Percentiles rank a stretch among this genome's conserved stretches.
phyloP scores from a whole-genome alignment of 2,888 invertebrate genomes.

The Ophioninae sp. region DNA sequence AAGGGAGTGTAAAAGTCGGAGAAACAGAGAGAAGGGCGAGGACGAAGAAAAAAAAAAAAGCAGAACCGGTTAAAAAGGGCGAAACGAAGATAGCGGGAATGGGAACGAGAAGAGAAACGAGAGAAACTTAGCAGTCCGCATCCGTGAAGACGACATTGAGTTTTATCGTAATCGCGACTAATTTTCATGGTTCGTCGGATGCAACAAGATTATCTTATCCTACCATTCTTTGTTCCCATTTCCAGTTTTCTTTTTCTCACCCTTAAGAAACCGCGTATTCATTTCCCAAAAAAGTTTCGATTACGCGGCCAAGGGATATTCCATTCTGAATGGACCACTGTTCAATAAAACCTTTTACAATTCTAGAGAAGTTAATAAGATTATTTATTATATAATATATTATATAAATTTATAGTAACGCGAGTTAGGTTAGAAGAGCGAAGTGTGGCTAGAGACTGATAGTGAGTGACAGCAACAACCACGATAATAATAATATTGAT shows the following conservation, averaged over 20 bases:
- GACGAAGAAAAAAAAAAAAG: slow-evolving; percentile 17
- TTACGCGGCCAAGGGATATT: neutral
- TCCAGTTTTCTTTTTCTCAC: slow-evolving; percentile 5
- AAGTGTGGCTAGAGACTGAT: no score
- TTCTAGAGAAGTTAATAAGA: neutral
- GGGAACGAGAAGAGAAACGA: slow-evolving; percentile 33
- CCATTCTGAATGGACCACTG: neutral
- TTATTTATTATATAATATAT: neutral
- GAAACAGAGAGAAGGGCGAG: neutral
- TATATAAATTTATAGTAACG: no score
- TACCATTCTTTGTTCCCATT: slow-evolving; percentile 3
- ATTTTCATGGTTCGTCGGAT: slow-evolving; percentile 51
- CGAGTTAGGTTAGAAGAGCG: no score
- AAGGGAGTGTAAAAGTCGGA: neutral
- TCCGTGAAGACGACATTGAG: slow-evolving; percentile 23
- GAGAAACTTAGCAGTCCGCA: slow-evolving; percentile 21
- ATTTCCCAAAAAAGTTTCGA: slow-evolving; percentile 2
- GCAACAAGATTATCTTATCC: slow-evolving; percentile 30
- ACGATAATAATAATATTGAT: neutral
- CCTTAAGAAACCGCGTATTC: slow-evolving; percentile 6
- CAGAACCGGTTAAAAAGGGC: neutral
- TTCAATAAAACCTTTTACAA: neutral
- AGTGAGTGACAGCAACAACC: slow-evolving; percentile 3
- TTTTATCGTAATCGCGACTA: slow-evolving; percentile 50
- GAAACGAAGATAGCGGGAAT: slow-evolving; percentile 1